A percentile compares a stretch with the other conserved stretches of the same genome.
Conservation (phyloP, 1,140 invertebrate genomes). For the Tetragonula clypearis region DNA sequence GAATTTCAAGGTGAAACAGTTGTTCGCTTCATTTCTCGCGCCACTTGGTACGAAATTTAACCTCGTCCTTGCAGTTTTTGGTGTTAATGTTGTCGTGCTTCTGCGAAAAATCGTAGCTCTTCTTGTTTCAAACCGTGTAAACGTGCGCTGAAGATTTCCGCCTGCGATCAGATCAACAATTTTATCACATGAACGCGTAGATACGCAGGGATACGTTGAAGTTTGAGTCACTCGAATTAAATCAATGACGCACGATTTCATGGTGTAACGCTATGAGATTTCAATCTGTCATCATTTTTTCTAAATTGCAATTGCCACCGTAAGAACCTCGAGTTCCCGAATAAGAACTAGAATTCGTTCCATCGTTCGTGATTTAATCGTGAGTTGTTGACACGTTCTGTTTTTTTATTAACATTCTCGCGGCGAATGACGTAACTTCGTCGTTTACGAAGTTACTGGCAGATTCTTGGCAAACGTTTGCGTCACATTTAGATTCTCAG, state of each 20-base stretch:
- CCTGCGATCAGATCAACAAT: background rate
- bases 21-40: background rate
- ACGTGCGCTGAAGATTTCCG: background rate
- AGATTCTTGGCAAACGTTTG: background rate
- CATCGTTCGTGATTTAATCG: background rate
- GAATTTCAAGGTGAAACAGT: too few relatives aligned
- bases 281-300: background rate
- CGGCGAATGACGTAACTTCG: background rate
- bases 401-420: background rate
- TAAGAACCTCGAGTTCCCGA: background rate
- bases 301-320: background rate
- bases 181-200: background rate
- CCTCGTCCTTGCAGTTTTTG: too few relatives aligned
- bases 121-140: background rate
- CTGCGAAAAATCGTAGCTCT: background rate
- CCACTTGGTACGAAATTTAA: background rate
- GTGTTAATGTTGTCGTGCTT: background rate
- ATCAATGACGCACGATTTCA: background rate
- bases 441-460: background rate
- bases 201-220: background rate
- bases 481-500: background rate
- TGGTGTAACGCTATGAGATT: background rate
- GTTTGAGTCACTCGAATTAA: background rate
- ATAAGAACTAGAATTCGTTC: background rate
- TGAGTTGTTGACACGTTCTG: background rate